A percentile compares a stretch with the other conserved stretches of the same genome.
Conservation (phyloP, 2,797 vertebrate genomes). For the Bryconaethiops microstoma region DNA sequence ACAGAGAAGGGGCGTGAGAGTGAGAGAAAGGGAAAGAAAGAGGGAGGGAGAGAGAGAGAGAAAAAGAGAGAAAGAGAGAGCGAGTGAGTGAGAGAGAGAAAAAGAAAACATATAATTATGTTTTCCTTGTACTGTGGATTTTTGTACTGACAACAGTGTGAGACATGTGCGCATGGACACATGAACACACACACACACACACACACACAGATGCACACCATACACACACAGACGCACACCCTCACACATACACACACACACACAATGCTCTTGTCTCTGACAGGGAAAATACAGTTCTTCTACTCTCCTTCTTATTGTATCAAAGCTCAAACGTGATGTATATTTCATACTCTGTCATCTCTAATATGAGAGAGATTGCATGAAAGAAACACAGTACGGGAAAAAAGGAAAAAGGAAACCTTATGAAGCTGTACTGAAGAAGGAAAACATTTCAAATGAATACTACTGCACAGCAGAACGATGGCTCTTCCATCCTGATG, state of each 20-base stretch:
- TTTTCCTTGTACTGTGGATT: slow-evolving; percentile 47
- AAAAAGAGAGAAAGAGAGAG: neutral
- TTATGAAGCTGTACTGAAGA: slow-evolving; percentile 17
- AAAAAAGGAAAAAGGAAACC: slow-evolving; percentile 29
- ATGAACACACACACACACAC: neutral
- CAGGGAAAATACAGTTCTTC: slow-evolving; percentile 34
- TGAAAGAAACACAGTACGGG: slow-evolving; percentile 20
- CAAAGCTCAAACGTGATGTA: slow-evolving; percentile 47
- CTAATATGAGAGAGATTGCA: slow-evolving; percentile 42
- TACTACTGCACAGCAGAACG: slow-evolving; percentile 44
- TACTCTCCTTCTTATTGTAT: slow-evolving; percentile 45
- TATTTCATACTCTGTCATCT: slow-evolving; percentile 53
- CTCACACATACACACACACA: no score
- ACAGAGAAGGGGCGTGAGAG: slow-evolving; percentile 22
- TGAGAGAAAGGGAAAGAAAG: slow-evolving; percentile 23
- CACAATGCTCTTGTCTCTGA: slow-evolving; percentile 18
- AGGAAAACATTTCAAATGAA: slow-evolving; percentile 46
- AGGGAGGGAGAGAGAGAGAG: neutral
- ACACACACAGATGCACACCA: no score
- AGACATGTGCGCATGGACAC: neutral
- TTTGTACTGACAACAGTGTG: slow-evolving; percentile 50
- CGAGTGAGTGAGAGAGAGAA: neutral
- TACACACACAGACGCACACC: no score
- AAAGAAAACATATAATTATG: neutral
- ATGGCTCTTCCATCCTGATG: slow-evolving; percentile 44